Evolutionary conservation across 2,113 vertebrate species (phyloP).

Genomic region (Paedocypris sp.): DNA sequence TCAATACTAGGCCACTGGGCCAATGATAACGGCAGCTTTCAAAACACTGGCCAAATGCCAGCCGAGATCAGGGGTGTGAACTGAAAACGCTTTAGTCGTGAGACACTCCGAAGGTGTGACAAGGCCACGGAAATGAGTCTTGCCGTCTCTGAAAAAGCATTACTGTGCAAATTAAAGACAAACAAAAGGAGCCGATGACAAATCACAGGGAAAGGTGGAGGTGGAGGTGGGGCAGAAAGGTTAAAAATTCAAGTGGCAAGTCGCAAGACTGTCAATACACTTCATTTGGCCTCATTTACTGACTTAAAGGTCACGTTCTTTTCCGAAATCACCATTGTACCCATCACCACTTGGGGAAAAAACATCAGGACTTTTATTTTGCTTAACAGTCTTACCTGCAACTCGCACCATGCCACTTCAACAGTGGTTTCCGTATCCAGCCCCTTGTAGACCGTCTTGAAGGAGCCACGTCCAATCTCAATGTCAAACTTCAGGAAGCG

Average conservation of each 20-base stretch:
- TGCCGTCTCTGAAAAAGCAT: background rate
- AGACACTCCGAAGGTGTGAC: background rate
- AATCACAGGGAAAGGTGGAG: background rate
- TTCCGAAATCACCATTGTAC: too few species aligned
- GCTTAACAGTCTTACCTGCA: conserved; percentile 71
- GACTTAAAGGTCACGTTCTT: too few species aligned
- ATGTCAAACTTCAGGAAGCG: conserved; percentile 97
- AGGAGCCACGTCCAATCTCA: conserved; percentile 93
- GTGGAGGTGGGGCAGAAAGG: background rate
- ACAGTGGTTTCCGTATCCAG: conserved; percentile 95
- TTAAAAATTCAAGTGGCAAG: background rate
- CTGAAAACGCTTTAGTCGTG: background rate
- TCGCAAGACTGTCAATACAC: background rate
- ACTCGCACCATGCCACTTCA: conserved; percentile 96
- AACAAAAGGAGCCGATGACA: background rate
- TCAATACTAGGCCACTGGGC: background rate
- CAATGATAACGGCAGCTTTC: background rate
- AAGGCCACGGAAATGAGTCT: background rate
- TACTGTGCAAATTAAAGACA: background rate
- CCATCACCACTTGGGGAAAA: too few species aligned
- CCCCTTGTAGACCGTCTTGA: conserved; percentile 96
- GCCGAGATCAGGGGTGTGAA: background rate
- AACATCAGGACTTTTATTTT: too few species aligned
- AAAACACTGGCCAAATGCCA: conserved; percentile 14
- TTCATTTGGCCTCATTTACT: too few species aligned